Conservation (phyloP, 2,113 vertebrate species). For the Burhinus oedicnemus region DNA sequence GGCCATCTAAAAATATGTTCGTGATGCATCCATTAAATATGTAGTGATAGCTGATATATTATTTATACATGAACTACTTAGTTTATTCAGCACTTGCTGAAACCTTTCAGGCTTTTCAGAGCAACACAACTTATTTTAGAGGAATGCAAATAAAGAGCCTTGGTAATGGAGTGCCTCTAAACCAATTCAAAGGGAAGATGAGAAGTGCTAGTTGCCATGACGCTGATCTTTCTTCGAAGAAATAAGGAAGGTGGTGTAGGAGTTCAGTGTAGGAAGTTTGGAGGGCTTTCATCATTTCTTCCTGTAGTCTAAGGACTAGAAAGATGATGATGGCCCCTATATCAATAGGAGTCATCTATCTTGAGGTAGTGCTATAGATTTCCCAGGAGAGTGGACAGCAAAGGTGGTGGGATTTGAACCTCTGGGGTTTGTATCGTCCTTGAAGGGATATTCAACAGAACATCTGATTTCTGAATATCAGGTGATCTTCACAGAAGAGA, state of each 20-base stretch:
- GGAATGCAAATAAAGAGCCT: background rate
- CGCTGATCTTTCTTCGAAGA: conserved; percentile 12
- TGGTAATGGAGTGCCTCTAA: background rate
- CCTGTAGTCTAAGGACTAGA: background rate
- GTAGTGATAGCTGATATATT: conserved; percentile 47
- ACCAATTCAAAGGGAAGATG: background rate
- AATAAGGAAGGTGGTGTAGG: conserved; percentile 49
- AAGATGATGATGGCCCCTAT: background rate
- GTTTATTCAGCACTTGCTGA: background rate
- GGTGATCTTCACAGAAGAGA: background rate
- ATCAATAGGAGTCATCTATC: background rate
- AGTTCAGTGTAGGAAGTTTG: conserved; percentile 54
- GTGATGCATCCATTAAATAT: conserved; percentile 52
- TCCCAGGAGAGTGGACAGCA: background rate
- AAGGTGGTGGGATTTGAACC: background rate
- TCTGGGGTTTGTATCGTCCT: background rate
- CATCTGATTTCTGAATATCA: background rate
- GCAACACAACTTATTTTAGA: conserved; percentile 25
- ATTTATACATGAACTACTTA: conserved; percentile 63
- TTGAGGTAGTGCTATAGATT: background rate
- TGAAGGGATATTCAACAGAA: background rate
- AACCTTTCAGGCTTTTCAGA: conserved; percentile 7
- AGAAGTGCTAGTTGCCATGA: conserved; percentile 50
- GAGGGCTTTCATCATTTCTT: conserved; percentile 27
- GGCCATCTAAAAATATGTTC: conserved; percentile 15